Base-by-base conservation (phyloP, 1,140 invertebrate genomes). In the Pinna nobilis region DNA sequence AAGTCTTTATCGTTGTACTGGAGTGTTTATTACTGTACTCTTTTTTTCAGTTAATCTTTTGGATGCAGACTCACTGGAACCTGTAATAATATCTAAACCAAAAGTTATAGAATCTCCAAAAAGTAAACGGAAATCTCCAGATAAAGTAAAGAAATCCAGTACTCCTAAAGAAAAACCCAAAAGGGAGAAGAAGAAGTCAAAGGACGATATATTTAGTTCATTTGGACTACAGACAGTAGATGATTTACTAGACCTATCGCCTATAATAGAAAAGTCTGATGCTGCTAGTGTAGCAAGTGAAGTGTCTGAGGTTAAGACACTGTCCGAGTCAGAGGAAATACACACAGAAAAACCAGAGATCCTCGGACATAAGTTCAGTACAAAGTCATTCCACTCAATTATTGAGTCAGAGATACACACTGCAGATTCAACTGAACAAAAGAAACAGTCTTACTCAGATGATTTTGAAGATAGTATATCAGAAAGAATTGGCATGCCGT, bases 401-500 rank as follows among this genome's bases (percentile, higher is more conserved):
- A 37, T 51, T 11, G 39, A 66, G 13, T 70, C 63, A 1, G 64
- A 68, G 28, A 66, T 70, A 7, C 39, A 37, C 30, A 68, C 63
- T 4, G n/a, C 30, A 7, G 44, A 32, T 2, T 51, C 25, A 13
- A 37, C 55, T 44, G 61, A 32, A 32, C 33, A 39, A 5, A 74
- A 49, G 61, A n/a, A n/a, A n/a, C n/a, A n/a, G n/a, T 74, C 72
- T 4, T 82, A 79, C 39, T 76, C 80, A 11, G 75, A 80, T 18
- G 78, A 82, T 25, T 80, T 80, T 67, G 80, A 81, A 18, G 59
- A 69, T 13, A 81, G 77, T 68, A 78, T 79, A 37, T 77, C 80
- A n/a, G 80, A 81, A 66, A 71, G 44, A 64, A 81, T 78, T 30
- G 77, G 76, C n/a, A 59, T 64, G 35, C 64, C 30, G 25, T 61